Evolutionary conservation across 2,888 invertebrate genomes (phyloP), one percentile per base, ranked within the genome.

Genomic region (Nebria salina): DNA sequence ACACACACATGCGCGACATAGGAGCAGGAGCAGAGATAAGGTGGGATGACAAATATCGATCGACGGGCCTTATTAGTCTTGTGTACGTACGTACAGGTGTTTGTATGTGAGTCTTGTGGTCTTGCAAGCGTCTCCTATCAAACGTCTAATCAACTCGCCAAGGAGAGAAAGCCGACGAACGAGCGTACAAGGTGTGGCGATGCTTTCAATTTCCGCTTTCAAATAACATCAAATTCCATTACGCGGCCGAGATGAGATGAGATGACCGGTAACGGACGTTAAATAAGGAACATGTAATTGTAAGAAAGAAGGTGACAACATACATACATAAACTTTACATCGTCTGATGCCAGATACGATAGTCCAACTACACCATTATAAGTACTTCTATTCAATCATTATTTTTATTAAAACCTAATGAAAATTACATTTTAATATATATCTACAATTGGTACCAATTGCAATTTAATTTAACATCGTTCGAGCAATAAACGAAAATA

Each of bases 171-270:
- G 82, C 77, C 70, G 20, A 20, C 65, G 65, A 41, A 13, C 70
- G 72, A 64, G 74, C 68, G 72, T 74, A 42, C 74, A n/a, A 82
- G 77, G 82, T 82, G 82, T 77, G 77, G 85, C 84, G 84, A 84
- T 84, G 82, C 83, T 85, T 86, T 83, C 84, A 87, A 87, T 87
- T 87, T 87, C 87, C 87, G 87, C 82, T 84, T 82, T 83, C 84
- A 84, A 85, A 86, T 86, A 86, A 87, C 86, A 83, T 86, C 86
- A 85, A 86, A 87, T 86, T 85, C 85, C 86, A 85, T 87, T 86
- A 85, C 81, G 64, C 73, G 76, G 66, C 76, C 76, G 65, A 81
- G 81, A 81, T 81, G 81, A 76, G 81, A 81, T 76, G 81, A 42
- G 81, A 76, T 81, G 81, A 81, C 81, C 81, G 76, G 72, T 81